These are phyloP conservation scores for Heteromyza rotundicornis DNA, from an alignment of 2,888 invertebrate species.

Conservation along the genomic window DNA sequence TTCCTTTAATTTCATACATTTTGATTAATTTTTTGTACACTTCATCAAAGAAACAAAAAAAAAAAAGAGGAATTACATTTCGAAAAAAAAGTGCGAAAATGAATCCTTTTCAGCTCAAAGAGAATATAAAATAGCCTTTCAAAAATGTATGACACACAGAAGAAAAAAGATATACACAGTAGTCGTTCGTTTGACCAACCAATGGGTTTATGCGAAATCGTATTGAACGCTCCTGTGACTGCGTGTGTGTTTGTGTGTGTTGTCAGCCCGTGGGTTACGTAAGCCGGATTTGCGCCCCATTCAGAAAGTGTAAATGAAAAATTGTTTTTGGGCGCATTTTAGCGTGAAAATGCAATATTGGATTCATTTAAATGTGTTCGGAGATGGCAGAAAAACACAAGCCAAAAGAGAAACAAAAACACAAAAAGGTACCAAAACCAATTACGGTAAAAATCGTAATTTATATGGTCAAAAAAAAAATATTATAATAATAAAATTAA, in stretches of 20 bases:
- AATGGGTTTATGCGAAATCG: constrained; percentile 20
- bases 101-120: constrained; percentile 38
- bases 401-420: constrained; percentile 20
- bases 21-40: constrained; percentile 47
- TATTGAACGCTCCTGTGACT: constrained; percentile 30
- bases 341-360: constrained; percentile 60
- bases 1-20: constrained; percentile 49
- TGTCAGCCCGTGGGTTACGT: constrained; percentile 56
- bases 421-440: constrained; percentile 22
- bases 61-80: constrained; percentile 2
- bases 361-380: constrained; percentile 55
- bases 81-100: constrained; percentile 25
- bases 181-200: constrained; percentile 35
- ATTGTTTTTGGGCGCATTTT: constrained; percentile 61
- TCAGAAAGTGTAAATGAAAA: constrained; percentile 59
- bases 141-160: constrained; percentile 39
- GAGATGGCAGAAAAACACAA: too few relatives aligned
- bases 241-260: too few relatives aligned
- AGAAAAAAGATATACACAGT: too few relatives aligned
- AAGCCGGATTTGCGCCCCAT: constrained; percentile 59
- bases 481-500: neutral
- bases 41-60: neutral
- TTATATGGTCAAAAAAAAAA: too few relatives aligned
- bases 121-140: constrained; percentile 50
- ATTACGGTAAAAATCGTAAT: too few relatives aligned